phyloP scores from a whole-genome alignment of 2,797 vertebrate species.

The Protosalanx chinensis region DNA sequence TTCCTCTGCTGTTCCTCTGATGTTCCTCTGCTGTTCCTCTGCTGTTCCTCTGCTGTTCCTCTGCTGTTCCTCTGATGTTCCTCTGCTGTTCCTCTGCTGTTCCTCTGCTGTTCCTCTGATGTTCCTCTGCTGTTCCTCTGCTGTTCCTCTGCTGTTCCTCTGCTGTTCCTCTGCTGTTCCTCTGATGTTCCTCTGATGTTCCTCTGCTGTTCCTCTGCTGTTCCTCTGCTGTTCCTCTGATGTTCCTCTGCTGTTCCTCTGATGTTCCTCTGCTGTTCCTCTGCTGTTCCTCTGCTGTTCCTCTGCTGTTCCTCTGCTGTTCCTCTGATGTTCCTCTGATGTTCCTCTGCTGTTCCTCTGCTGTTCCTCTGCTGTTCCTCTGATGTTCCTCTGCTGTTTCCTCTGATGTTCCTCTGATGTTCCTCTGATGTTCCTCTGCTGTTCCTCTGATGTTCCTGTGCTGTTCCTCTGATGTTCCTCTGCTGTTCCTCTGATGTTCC shows the following conservation, averaged over 20 bases:
- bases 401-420: no score
- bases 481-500: neutral
- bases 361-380: neutral
- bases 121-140: neutral
- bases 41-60: neutral
- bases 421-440: neutral
- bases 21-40: neutral
- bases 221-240: neutral
- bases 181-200: neutral
- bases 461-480: neutral
- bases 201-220: neutral
- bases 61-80: neutral
- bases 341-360: no score
- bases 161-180: neutral
- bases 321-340: neutral
- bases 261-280: neutral
- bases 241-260: neutral
- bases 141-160: neutral
- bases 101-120: no score
- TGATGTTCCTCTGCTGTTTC: neutral
- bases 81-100: neutral
- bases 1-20: neutral
- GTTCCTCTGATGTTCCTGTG: neutral
- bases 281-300: no score
- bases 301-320: neutral